phyloP scores from a whole-genome alignment of 2,888 invertebrate species.

The Apotomis capreana region DNA sequence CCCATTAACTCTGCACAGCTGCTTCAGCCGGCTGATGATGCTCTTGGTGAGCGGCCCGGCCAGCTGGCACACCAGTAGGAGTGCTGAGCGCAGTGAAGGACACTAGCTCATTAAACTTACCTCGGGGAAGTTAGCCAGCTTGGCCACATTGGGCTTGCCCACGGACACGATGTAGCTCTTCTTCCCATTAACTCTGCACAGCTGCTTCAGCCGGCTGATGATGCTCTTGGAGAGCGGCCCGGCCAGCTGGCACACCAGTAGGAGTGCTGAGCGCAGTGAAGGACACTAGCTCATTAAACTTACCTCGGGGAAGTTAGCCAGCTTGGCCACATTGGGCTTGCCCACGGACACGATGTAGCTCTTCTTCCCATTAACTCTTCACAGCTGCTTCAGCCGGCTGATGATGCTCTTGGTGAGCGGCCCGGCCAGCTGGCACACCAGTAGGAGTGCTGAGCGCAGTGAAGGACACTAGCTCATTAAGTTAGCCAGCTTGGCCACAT shows the following conservation, averaged over 20 bases:
- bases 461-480: conserved; percentile 71
- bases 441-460: conserved; percentile 45
- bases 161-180: conserved; percentile 96
- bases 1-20: conserved; percentile 87
- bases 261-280: too few relatives aligned
- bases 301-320: conserved; percentile 97
- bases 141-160: conserved; percentile 97
- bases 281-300: conserved; percentile 38
- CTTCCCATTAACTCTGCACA: conserved; percentile 90
- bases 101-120: conserved; percentile 64
- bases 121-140: conserved; percentile 97
- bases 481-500: conserved; percentile 97
- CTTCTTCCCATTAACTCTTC: conserved; percentile 91
- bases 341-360: conserved; percentile 96
- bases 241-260: conserved; percentile 93
- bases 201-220: conserved; percentile 87
- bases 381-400: conserved; percentile 87
- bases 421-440: conserved; percentile 95
- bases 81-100: too few relatives aligned
- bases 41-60: conserved; percentile 91
- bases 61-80: conserved; percentile 91
- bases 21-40: conserved; percentile 89
- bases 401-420: conserved; percentile 90
- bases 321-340: conserved; percentile 96
- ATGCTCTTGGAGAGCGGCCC: conserved; percentile 90